These are phyloP conservation scores for Aeoliscus strigatus DNA, from an alignment of 2,797 vertebrate genomes.

Conservation along the genomic window DNA sequence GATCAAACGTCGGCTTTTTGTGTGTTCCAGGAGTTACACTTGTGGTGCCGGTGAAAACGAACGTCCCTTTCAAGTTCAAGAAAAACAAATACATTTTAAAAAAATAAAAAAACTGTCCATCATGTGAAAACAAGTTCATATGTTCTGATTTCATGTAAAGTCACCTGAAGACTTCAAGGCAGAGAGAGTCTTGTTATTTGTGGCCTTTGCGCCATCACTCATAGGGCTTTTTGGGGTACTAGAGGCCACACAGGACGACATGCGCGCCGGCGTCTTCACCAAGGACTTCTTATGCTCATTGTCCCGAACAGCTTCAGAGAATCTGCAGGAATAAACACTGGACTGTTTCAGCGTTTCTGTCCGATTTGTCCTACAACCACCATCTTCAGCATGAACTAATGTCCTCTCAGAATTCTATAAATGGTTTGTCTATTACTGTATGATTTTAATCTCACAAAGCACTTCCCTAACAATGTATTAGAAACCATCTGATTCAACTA, in stretches of 20 bases:
- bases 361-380: too few species aligned
- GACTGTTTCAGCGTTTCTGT: not conserved
- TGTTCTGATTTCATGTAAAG: too few species aligned
- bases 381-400: too few species aligned
- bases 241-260: constrained; percentile 65
- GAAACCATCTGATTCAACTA: too few species aligned
- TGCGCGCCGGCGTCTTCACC: constrained; percentile 86
- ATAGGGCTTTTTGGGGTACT: constrained; percentile 59
- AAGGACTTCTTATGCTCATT: constrained; percentile 85
- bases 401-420: too few species aligned
- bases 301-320: constrained; percentile 83
- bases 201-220: constrained; percentile 26
- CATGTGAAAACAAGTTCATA: not conserved
- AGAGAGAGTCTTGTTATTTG: constrained; percentile 39
- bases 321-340: constrained; percentile 66
- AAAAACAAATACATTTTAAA: too few species aligned
- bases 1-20: constrained; percentile 83
- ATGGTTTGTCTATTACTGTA: too few species aligned
- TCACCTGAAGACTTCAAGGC: constrained; percentile 66
- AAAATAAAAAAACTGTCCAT: not conserved
- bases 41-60: constrained; percentile 74
- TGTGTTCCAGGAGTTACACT: constrained; percentile 72
- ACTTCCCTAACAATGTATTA: too few species aligned
- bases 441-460: too few species aligned
- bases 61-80: constrained; percentile 65